Conservation (phyloP, 2,888 invertebrate species). For the Callimorpha dominula region DNA sequence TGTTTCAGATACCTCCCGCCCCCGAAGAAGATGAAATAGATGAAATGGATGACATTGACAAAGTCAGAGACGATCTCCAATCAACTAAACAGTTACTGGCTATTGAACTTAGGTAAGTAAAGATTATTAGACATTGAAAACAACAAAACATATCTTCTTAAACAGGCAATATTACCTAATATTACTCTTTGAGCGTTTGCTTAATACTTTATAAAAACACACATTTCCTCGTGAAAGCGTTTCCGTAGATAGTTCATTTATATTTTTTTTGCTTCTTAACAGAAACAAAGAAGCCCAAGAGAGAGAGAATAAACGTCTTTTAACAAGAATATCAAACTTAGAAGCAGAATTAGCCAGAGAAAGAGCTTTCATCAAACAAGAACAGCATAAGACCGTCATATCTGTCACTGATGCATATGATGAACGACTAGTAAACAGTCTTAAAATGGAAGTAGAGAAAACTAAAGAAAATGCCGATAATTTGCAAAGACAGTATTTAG, state of each 20-base stretch:
- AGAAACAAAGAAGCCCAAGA: constrained; percentile 94
- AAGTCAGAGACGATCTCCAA: constrained; percentile 95
- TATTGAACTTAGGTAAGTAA: constrained; percentile 89
- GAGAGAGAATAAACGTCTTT: constrained; percentile 94
- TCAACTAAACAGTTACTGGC: constrained; percentile 97
- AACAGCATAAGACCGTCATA: constrained; percentile 84
- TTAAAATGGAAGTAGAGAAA: constrained; percentile 92
- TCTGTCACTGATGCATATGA: constrained; percentile 87
- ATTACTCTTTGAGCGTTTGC: too few relatives aligned
- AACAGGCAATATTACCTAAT: neutral
- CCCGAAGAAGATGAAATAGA: constrained; percentile 90
- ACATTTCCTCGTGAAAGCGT: too few relatives aligned
- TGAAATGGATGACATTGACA: constrained; percentile 96
- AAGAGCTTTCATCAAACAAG: constrained; percentile 84
- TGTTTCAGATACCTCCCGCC: constrained; percentile 55
- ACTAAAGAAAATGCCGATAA: constrained; percentile 93
- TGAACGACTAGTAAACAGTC: constrained; percentile 88
- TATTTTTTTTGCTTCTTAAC: constrained; percentile 25
- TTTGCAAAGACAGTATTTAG: constrained; percentile 92
- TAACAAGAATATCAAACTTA: constrained; percentile 92
- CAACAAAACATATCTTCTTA: neutral
- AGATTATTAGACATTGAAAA: neutral
- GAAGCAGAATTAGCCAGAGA: constrained; percentile 94
- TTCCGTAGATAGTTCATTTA: neutral
- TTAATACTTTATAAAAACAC: too few relatives aligned